Conservation (phyloP, 2,113 vertebrate genomes). For the Megalops atlanticus region DNA sequence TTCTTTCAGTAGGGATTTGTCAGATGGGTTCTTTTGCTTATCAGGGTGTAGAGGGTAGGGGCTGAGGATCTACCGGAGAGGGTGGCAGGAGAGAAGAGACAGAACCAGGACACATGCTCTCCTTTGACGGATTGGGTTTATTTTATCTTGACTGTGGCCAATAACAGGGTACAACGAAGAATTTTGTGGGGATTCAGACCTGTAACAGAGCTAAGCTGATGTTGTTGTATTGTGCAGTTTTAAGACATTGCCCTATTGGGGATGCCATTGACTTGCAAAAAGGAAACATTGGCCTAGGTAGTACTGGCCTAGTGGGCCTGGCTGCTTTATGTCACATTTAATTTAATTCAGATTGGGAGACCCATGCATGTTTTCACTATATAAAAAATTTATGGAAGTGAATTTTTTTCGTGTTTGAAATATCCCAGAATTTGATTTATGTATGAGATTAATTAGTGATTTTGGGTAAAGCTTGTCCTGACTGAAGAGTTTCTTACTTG, state of each 20-base stretch:
- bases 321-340: background rate
- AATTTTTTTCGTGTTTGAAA: background rate
- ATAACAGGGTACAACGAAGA: background rate
- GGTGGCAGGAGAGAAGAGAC: background rate
- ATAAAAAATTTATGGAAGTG: background rate
- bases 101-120: background rate
- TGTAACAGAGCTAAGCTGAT: background rate
- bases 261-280: conserved; percentile 13
- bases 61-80: background rate
- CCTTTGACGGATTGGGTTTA: background rate
- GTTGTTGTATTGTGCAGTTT: background rate
- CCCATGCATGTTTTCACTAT: conserved; percentile 6
- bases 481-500: background rate
- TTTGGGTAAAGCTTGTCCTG: background rate
- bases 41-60: too few species aligned
- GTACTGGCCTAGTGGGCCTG: too few species aligned
- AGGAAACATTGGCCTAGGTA: background rate
- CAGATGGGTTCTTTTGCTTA: background rate
- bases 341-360: conserved; percentile 1
- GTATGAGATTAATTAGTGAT: background rate
- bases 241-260: background rate
- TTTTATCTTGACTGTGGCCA: background rate
- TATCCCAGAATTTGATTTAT: background rate
- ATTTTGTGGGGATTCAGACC: background rate
- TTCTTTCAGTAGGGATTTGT: background rate